phyloP scores from a whole-genome alignment of 2,888 invertebrate genomes.

The Syrphus vitripennis region DNA sequence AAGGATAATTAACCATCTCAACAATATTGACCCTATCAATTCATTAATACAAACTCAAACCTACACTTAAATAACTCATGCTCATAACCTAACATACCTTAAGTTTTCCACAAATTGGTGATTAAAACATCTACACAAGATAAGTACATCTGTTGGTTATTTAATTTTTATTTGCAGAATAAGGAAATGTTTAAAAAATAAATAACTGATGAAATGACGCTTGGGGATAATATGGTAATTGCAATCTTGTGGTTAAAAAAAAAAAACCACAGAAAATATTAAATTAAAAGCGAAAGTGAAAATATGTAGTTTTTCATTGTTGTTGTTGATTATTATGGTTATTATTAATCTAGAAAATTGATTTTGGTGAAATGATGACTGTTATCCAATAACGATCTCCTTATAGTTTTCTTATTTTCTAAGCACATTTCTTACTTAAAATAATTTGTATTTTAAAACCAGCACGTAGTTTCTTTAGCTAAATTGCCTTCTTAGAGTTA shows the following conservation, averaged over 20 bases:
- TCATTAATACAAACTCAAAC: neutral
- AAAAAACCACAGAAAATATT: slow-evolving; percentile 20
- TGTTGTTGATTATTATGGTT: neutral
- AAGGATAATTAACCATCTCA: slow-evolving; percentile 25
- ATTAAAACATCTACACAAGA: no score
- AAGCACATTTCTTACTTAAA: no score
- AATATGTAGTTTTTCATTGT: neutral
- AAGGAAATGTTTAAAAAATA: slow-evolving; percentile 1
- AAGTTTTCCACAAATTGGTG: slow-evolving; percentile 2
- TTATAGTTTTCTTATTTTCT: no score
- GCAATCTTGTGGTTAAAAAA: slow-evolving; percentile 20
- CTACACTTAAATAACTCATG: neutral
- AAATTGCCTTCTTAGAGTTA: no score
- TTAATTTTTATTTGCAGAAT: neutral
- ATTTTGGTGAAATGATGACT: neutral
- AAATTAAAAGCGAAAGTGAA: slow-evolving; percentile 44
- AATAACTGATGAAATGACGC: slow-evolving; percentile 23
- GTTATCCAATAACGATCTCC: no score
- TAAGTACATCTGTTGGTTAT: neutral
- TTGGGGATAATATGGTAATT: slow-evolving; percentile 10
- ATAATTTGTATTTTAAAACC: no score
- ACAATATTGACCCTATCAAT: slow-evolving; percentile 7
- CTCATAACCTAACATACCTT: neutral
- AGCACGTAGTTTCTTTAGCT: no score
- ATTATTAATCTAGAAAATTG: neutral